phyloP scores from a whole-genome alignment of 2,888 invertebrate species.

The Drosophila greeni region DNA sequence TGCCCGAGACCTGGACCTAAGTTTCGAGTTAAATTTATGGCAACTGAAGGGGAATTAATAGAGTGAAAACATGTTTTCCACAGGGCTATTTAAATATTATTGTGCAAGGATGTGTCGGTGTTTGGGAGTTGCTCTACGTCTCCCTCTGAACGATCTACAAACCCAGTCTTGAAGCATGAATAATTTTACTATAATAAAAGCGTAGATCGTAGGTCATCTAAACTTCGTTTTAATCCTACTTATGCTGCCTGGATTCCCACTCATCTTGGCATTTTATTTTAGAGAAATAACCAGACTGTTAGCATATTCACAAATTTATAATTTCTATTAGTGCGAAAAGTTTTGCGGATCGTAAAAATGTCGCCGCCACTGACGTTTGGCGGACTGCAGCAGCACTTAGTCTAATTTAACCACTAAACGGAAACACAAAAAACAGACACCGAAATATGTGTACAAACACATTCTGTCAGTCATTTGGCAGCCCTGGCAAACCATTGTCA shows the following conservation, averaged over 20 bases:
- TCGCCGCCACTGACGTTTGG: conserved; percentile 40
- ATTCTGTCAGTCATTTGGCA: conserved; percentile 61
- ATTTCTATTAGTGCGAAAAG: conserved; percentile 54
- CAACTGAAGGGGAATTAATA: background rate
- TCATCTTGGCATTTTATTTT: conserved; percentile 2
- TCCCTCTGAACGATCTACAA: background rate
- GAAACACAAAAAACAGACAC: conserved; percentile 28
- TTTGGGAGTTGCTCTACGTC: background rate
- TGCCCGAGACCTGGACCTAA: background rate
- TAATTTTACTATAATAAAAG: background rate
- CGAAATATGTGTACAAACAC: conserved; percentile 8
- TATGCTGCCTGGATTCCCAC: background rate
- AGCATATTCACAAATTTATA: conserved; percentile 48
- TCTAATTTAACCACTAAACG: conserved; percentile 66
- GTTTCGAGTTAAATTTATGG: background rate
- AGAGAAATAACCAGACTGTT: background rate
- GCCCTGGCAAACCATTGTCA: conserved; percentile 47
- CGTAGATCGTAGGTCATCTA: background rate
- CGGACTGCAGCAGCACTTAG: conserved; percentile 58
- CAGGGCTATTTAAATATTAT: background rate
- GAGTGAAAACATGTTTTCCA: background rate
- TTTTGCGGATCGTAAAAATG: conserved; percentile 53
- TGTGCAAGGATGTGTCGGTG: background rate
- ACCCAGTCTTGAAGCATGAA: too few species aligned
- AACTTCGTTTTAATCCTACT: background rate